Percentiles rank a stretch among this genome's conserved stretches.
Conservation (phyloP, 2,113 vertebrate species). For the Cavia aperea region DNA sequence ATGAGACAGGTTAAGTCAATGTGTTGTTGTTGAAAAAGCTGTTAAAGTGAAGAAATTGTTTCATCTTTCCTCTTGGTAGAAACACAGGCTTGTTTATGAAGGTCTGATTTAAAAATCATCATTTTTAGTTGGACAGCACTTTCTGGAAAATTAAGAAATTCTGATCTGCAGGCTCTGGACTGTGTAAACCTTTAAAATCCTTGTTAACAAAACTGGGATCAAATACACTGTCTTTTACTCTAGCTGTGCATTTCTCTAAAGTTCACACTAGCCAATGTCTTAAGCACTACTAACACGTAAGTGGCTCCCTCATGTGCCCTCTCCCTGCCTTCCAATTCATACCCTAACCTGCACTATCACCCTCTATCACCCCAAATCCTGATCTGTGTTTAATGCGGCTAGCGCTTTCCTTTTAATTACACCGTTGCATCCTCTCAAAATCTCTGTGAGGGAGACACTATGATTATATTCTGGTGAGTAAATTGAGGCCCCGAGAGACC, state of each 20-base stretch:
- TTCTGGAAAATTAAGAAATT: not conserved
- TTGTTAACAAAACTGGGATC: not conserved
- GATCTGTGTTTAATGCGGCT: not conserved
- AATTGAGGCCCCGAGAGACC: not conserved
- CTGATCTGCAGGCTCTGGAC: not conserved
- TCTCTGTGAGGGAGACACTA: not conserved
- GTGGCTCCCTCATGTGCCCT: not conserved
- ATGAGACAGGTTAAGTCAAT: not conserved
- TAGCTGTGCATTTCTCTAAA: not conserved
- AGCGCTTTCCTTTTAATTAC: not conserved
- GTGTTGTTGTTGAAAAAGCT: not conserved
- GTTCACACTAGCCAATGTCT: not conserved
- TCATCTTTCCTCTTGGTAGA: not conserved
- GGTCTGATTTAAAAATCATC: not conserved
- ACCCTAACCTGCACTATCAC: no score
- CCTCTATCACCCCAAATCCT: no score
- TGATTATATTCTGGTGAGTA: not conserved
- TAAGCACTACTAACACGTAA: not conserved
- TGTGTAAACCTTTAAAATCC: not conserved
- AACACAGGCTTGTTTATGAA: not conserved
- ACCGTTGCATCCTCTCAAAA: not conserved
- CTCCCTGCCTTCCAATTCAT: not conserved
- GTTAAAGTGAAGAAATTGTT: not conserved
- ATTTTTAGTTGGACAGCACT: not conserved
- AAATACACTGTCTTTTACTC: not conserved